phyloP scores from a whole-genome alignment of 2,888 invertebrate genomes.

The Polyommatus iphigenia region DNA sequence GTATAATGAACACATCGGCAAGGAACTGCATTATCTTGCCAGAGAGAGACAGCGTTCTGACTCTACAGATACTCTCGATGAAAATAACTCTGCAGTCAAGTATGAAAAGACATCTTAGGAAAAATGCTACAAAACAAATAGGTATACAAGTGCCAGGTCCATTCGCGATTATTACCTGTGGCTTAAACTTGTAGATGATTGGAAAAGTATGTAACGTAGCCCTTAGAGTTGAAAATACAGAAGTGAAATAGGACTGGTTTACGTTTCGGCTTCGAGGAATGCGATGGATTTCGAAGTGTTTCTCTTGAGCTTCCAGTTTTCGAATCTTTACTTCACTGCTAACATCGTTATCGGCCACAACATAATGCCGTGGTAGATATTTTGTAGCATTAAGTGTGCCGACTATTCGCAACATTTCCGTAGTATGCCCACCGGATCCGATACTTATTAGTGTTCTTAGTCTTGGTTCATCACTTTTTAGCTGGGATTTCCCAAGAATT shows the following conservation, averaged over 20 bases:
- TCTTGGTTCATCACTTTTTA: conserved; percentile 42
- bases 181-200: conserved; percentile 83
- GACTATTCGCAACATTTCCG: conserved; percentile 92
- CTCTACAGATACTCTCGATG: conserved; percentile 97
- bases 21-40: conserved; percentile 92
- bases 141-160: conserved; percentile 99
- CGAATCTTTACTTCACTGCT: conserved; percentile 86
- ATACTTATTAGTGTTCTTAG: conserved; percentile 82
- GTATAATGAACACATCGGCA: conserved; percentile 93
- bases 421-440: conserved; percentile 95
- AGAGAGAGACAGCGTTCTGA: conserved; percentile 91
- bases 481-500: conserved; percentile 43
- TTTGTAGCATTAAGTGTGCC: conserved; percentile 80
- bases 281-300: conserved; percentile 71
- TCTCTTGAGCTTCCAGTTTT: conserved; percentile 64
- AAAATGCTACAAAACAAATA: conserved; percentile 88
- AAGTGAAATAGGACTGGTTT: conserved; percentile 90
- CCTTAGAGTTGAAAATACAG: conserved; percentile 87
- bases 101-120: conserved; percentile 85
- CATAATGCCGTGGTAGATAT: conserved; percentile 88
- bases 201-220: conserved; percentile 86
- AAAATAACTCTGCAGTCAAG: conserved; percentile 89
- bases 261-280: conserved; percentile 94
- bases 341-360: conserved; percentile 88
- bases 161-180: conserved; percentile 93